Evolutionary conservation across 2,113 vertebrate genomes (phyloP).

Genomic region (Amphilophus citrinellus): DNA sequence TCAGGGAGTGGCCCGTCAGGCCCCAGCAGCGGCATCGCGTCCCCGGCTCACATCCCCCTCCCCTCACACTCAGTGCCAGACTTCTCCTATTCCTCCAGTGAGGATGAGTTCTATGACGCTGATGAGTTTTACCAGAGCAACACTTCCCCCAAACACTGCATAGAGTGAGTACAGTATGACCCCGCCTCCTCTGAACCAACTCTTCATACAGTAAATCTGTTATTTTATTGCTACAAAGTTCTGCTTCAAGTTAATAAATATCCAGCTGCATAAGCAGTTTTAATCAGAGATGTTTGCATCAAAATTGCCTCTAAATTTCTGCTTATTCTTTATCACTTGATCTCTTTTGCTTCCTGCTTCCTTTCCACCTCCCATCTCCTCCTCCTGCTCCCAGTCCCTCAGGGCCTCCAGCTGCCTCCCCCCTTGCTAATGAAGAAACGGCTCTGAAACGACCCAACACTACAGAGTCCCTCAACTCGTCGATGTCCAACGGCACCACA

Average conservation of each 20-base stretch:
- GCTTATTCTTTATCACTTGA: neutral
- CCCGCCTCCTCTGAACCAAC: neutral
- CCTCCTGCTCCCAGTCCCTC: slow-evolving; percentile 81
- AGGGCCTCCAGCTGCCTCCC: slow-evolving; percentile 83
- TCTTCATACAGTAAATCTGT: neutral
- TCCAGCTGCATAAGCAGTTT: neutral
- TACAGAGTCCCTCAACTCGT: slow-evolving; percentile 94
- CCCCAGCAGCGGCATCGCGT: slow-evolving; percentile 93
- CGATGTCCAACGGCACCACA: slow-evolving; percentile 97
- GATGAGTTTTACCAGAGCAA: slow-evolving; percentile 96
- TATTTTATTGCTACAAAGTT: neutral
- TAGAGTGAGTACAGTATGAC: slow-evolving; percentile 82
- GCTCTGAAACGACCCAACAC: slow-evolving; percentile 93
- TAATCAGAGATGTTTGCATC: neutral
- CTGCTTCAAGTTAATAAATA: neutral
- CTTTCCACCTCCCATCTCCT: neutral
- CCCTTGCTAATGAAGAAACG: slow-evolving; percentile 86
- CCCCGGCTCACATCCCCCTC: slow-evolving; percentile 93
- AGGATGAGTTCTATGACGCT: slow-evolving; percentile 99
- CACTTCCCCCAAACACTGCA: slow-evolving; percentile 92
- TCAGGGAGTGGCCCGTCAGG: slow-evolving; percentile 93
- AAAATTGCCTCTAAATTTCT: neutral
- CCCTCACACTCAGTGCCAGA: slow-evolving; percentile 96
- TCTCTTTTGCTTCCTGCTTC: slow-evolving; percentile 30
- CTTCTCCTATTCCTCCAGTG: slow-evolving; percentile 98